These are phyloP conservation scores for Oostethus manadensis DNA, from an alignment of 2,113 vertebrate genomes.

Conservation along the genomic window DNA sequence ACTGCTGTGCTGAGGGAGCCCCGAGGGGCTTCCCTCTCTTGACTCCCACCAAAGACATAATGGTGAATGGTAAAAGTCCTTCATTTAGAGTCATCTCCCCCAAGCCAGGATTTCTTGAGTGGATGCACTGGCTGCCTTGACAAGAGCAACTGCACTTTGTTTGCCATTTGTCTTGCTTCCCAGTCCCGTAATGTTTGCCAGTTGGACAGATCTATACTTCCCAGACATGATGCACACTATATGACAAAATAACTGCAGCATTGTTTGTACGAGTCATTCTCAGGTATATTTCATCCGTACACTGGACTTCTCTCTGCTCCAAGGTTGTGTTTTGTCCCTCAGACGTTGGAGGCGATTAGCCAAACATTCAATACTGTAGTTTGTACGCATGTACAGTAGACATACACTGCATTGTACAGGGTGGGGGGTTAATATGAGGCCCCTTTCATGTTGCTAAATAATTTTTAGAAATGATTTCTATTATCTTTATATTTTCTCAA, in stretches of 20 bases:
- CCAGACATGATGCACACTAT: slow-evolving; percentile 7
- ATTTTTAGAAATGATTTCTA: too few relatives aligned
- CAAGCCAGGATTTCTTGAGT: slow-evolving; percentile 72
- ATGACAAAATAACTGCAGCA: not conserved
- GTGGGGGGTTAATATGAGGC: too few relatives aligned
- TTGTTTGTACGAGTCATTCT: slow-evolving; percentile 9
- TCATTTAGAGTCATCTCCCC: slow-evolving; percentile 74
- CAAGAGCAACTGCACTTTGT: slow-evolving; percentile 60
- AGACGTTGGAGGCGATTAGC: too few relatives aligned
- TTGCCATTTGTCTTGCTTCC: slow-evolving; percentile 61
- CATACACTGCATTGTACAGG: too few relatives aligned
- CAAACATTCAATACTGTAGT: too few relatives aligned
- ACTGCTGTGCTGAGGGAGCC: slow-evolving; percentile 62
- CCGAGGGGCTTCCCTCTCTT: slow-evolving; percentile 56
- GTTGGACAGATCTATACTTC: slow-evolving; percentile 29
- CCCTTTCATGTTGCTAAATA: too few relatives aligned
- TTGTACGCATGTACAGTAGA: too few relatives aligned
- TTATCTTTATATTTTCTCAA: too few relatives aligned
- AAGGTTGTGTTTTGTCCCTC: too few relatives aligned
- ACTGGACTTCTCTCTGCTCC: not conserved
- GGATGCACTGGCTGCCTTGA: slow-evolving; percentile 56
- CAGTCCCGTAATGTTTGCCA: slow-evolving; percentile 30
- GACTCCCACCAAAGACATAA: slow-evolving; percentile 75
- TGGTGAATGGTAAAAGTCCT: slow-evolving; percentile 75
- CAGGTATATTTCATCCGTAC: not conserved